Evolutionary conservation across 2,113 vertebrate genomes (phyloP).

Genomic region (Poeciliopsis prolifica): DNA sequence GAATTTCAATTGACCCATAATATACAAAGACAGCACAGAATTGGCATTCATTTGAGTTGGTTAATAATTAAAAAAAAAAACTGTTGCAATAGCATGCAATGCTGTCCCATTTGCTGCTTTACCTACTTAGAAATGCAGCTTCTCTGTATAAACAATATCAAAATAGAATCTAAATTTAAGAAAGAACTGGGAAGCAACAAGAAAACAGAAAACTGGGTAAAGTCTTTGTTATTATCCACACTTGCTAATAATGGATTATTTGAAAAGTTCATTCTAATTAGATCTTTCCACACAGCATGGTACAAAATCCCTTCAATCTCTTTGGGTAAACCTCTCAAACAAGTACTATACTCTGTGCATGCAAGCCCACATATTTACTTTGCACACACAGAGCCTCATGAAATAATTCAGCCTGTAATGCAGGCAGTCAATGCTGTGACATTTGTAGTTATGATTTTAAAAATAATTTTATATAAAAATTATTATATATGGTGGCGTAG

Average conservation of each 20-base stretch:
- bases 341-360: constrained; percentile 21
- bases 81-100: constrained; percentile 49
- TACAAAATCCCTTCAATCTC: constrained; percentile 31
- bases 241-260: constrained; percentile 66
- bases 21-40: constrained; percentile 38
- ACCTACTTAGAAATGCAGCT: constrained; percentile 42
- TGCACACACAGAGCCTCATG: constrained; percentile 5
- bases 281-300: constrained; percentile 36
- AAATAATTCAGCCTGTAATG: constrained; percentile 19
- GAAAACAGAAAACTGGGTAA: constrained; percentile 38
- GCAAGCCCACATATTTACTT: constrained; percentile 9
- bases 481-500: constrained; percentile 5
- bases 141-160: constrained; percentile 40
- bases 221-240: constrained; percentile 47
- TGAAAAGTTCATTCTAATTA: constrained; percentile 71
- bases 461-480: constrained; percentile 16
- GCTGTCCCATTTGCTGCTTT: constrained; percentile 45
- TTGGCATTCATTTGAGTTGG: constrained; percentile 39
- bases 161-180: constrained; percentile 41
- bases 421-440: constrained; percentile 14
- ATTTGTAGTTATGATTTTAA: constrained; percentile 53
- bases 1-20: constrained; percentile 53
- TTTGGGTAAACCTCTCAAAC: constrained; percentile 44
- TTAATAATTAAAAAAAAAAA: constrained; percentile 62
- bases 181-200: constrained; percentile 18